These are phyloP conservation scores for Lamellibrachia luymesi DNA, from an alignment of 1,140 invertebrate genomes.

Conservation along the genomic window DNA sequence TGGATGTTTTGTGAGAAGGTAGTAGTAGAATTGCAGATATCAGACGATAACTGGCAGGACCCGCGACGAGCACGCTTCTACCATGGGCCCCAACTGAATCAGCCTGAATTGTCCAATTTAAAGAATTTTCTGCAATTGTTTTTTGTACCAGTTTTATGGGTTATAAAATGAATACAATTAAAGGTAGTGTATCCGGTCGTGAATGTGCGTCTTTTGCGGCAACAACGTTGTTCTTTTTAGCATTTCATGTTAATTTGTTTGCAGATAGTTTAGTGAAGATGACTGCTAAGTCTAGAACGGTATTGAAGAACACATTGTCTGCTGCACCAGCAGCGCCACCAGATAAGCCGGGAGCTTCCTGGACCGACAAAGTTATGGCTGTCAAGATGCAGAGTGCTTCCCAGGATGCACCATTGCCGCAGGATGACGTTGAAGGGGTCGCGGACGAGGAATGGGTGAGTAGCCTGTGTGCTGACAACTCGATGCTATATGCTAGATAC, in stretches of 20 bases:
- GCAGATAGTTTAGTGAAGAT: conserved; percentile 37
- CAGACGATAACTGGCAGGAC: no score
- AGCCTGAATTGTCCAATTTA: neutral
- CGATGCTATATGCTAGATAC: neutral
- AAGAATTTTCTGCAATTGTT: neutral
- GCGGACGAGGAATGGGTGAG: conserved; percentile 47
- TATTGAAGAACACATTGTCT: conserved; percentile 37
- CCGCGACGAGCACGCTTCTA: no score
- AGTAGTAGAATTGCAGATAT: no score
- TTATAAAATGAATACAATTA: neutral
- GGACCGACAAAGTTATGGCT: conserved; percentile 50
- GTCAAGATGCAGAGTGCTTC: conserved; percentile 29
- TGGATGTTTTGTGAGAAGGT: no score
- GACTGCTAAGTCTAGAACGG: conserved; percentile 29
- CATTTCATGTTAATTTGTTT: neutral
- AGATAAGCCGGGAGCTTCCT: conserved; percentile 39
- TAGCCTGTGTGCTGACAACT: neutral
- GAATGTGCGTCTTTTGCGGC: neutral
- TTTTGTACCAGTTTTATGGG: neutral
- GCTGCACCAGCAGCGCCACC: conserved; percentile 20
- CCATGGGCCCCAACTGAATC: no score
- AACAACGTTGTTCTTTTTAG: neutral
- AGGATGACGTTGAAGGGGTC: conserved; percentile 28
- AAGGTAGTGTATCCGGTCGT: no score
- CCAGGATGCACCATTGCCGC: conserved; percentile 7